Evolutionary conservation across 1,140 invertebrate genomes (phyloP), one percentile per base, ranked within the genome.

Genomic region (Chrysomallon squamiferum): DNA sequence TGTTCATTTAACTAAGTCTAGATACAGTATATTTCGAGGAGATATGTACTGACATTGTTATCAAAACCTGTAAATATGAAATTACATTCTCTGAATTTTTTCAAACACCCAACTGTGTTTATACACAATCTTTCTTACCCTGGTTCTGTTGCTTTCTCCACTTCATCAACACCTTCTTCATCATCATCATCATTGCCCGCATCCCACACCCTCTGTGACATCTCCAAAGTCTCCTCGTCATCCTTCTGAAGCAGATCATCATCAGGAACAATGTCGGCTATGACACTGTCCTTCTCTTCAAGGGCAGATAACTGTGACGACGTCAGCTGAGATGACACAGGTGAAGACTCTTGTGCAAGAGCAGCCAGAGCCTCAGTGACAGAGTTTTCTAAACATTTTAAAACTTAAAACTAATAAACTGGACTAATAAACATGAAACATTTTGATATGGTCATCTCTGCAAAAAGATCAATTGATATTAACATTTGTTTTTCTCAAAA

Each of bases 331-430:
- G 78, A 73, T 11, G 62, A 54, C 13, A 27, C 69, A n/a, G 73
- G 63, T 0, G 68, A 65, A 38, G 52, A 52, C 18, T 69, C 70
- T 22, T 77, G 71, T 11, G 75, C 74, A 54, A 84, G 66, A 11
- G 74, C 65, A 75, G 88, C 87, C 70, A 92, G 76, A 52, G 92
- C 84, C 20, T 89, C 86, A 27, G 90, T 83, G 58, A 92, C 80
- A 43, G 71, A 75, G 45, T 47, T 56, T 59, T 79, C 80, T 61
- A 50, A 6, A 1, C 6, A 32, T 30, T 49, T 68, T 66, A 45
- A n/a, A n/a, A n/a, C n/a, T n/a, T n/a, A n/a, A n/a, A n/a, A 35
- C 33, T 29, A 59, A 45, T 5, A 65, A 27, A 65, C 6, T 4
- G n/a, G 20, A 27, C 54, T 7, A 6, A 49, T 18, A 45, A 45